Evolutionary conservation across 2,888 invertebrate species (phyloP).

Genomic region (Callimorpha dominula): DNA sequence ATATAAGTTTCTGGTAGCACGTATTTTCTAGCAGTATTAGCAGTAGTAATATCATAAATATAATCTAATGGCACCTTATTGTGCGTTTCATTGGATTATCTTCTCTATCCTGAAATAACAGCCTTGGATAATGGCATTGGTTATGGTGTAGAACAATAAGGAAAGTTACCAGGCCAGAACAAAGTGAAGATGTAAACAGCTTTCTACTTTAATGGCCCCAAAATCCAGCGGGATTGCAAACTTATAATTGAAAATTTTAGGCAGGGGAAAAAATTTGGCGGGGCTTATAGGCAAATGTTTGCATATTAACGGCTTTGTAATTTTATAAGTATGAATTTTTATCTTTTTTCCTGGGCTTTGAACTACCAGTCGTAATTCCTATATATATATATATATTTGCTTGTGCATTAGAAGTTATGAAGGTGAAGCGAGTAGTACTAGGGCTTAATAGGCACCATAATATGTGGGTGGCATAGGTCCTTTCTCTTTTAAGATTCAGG

Average conservation of each 20-base stretch:
- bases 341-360: not conserved
- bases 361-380: not conserved
- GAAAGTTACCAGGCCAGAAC: not conserved
- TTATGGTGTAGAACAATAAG: not conserved
- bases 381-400: too few relatives aligned
- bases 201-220: conserved; percentile 14
- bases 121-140: not conserved
- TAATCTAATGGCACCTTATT: too few relatives aligned
- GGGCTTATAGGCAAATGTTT: conserved; percentile 8
- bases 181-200: not conserved
- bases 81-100: too few relatives aligned
- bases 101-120: too few relatives aligned
- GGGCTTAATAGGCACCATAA: not conserved
- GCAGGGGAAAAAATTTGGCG: conserved; percentile 17
- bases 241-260: conserved; percentile 27
- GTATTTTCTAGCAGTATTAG: too few relatives aligned
- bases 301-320: conserved; percentile 31
- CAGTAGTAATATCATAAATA: too few relatives aligned
- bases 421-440: not conserved
- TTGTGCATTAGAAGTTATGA: not conserved
- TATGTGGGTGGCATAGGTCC: not conserved
- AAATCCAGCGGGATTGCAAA: conserved; percentile 12
- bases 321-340: conserved; percentile 23
- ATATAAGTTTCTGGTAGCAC: too few relatives aligned
- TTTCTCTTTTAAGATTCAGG: too few relatives aligned